Evolutionary conservation across 2,113 vertebrate genomes (phyloP), one percentile per base, ranked within the genome.

Genomic region (Himantopus leucocephalus): DNA sequence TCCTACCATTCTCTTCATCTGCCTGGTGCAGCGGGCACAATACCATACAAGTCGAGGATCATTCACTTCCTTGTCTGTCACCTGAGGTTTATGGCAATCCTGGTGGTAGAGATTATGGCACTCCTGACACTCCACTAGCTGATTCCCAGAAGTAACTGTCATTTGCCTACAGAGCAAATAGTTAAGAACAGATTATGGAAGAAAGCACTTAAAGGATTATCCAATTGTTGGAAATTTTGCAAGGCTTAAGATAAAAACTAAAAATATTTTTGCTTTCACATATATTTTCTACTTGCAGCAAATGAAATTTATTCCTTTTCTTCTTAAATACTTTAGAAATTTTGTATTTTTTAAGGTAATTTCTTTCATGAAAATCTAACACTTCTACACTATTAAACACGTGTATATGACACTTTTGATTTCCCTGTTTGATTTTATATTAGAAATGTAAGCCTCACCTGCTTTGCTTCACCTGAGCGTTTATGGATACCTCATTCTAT

Each of bases 21-120:
- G 99, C 76, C 99, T 98, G 93, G 99, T 99, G 95, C 99, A 99
- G 77, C 99, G 99, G 59, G 99, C 99, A 85, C 99, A 99, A 68
- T 99, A 99, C 99, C 99, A 99, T 35, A 99, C 99, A 10, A 99
- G 98, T 29, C 99, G 98, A 37, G 99, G 99, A 97, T 99, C 99
- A 41, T 99, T 99, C 41, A 99, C 99, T 88, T 99, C 99, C 97
- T 99, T 99, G 98, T 99, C 99, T 32, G 99, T 99, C 95, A 99
- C 99, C 91, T 99, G 99, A 84, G 99, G 99, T 94, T 99, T 99
- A 98, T 99, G 99, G 93, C 99, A 99, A 72, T 99, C 99, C 97
- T 99, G 99, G 97, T 99, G 99, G 97, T 99, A 99, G 88, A 99
- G 98, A 97, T 99, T 99, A 96, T 99, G 99, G 97, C 99, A 99